Evolutionary conservation across 2,113 vertebrate genomes (phyloP).

Genomic region (Scolopax mira): DNA sequence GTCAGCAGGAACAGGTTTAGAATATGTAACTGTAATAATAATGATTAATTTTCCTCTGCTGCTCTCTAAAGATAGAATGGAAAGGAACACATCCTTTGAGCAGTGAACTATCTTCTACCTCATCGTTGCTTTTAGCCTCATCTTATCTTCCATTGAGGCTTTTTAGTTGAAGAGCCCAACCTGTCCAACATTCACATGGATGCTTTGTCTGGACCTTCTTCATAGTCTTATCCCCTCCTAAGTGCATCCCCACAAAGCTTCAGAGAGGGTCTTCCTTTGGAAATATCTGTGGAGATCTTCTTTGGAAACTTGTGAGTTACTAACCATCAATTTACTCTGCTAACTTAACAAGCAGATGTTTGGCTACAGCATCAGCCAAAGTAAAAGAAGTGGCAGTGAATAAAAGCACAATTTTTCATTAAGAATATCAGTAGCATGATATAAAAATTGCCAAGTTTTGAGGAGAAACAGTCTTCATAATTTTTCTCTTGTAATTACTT

Average conservation of each 20-base stretch:
- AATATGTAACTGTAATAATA: neutral
- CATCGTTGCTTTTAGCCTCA: neutral
- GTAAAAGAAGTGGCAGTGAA: neutral
- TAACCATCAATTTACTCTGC: neutral
- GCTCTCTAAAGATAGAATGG: neutral
- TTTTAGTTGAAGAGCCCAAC: neutral
- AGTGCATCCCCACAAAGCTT: neutral
- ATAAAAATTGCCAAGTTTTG: constrained; percentile 39
- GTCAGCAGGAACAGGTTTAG: neutral
- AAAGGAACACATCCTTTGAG: neutral
- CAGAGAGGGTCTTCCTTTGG: neutral
- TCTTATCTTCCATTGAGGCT: neutral
- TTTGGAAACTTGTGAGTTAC: neutral
- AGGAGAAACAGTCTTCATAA: constrained; percentile 59
- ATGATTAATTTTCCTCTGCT: neutral
- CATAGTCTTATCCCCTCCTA: neutral
- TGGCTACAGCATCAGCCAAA: neutral
- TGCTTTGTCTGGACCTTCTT: neutral
- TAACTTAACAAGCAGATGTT: constrained; percentile 43
- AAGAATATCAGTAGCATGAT: constrained; percentile 27
- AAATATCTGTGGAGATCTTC: neutral
- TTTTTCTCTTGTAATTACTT: constrained; percentile 57
- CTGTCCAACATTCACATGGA: neutral
- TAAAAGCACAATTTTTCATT: constrained; percentile 10
- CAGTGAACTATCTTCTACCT: neutral